Base-by-base conservation (phyloP, 2,888 invertebrate genomes). In the Xanthorhoe designata region DNA sequence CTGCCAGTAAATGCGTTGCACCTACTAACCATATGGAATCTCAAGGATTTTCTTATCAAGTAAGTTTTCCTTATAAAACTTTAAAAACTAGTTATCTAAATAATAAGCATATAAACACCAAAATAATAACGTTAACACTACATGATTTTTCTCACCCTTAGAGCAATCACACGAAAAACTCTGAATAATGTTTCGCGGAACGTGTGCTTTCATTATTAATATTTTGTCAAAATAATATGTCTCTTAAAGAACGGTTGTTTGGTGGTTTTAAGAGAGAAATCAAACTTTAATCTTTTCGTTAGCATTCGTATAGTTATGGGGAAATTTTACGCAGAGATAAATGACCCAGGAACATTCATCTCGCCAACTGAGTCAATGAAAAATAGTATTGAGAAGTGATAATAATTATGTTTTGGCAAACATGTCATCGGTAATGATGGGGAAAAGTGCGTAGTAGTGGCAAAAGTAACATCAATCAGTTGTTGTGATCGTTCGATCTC, bases 11-110 rank as follows among this genome's bases (percentile, higher is more conserved):
- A 56, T 70, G 66, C 76, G 71, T 69, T 70, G 66, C 70, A 73
- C 74, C 74, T 72, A 82, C 84, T 85, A 85, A 86, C 80, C 67
- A 54, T 50, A 13, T 35, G 9, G n/a, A n/a, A 55, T 19, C 24
- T 38, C 38, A 13, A n/a, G 8, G 50, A 8, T 8, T 38, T 24
- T 51, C n/a, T 18, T 7, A 49, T 15, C 49, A 60, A 59, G 68
- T 68, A 57, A 60, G 50, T 64, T 24, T 5, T 38, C 9, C 0
- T 42, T 51, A 2, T 50, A 38, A 15, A 13, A 9, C 8, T 9
- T 0, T 50, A 50, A 50, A 18, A 10, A 18, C 18, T 50, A 49
- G 49, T 17, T 9, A 3, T 18, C 8, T 29, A 54, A 17, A 32
- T 54, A 42, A n/a, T n/a, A n/a, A n/a, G n/a, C n/a, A n/a, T n/a